Conservation (phyloP, 2,797 vertebrate genomes). For the Falco rusticolus region DNA sequence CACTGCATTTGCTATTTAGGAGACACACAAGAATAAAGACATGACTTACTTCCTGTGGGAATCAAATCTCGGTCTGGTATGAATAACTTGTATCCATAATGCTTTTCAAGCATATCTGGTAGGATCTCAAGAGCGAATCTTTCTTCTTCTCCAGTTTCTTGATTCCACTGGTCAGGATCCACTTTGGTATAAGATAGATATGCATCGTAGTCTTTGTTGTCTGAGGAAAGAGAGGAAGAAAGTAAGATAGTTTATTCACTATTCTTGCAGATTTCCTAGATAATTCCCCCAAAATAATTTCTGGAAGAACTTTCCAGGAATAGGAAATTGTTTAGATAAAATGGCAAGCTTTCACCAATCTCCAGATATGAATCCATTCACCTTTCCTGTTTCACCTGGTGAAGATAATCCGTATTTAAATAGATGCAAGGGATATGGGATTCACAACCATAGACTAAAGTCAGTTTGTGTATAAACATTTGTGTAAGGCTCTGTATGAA, state of each 20-base stretch:
- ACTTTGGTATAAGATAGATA: slow-evolving; percentile 99
- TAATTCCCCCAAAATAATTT: neutral
- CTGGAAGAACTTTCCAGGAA: neutral
- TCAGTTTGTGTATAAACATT: neutral
- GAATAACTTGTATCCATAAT: slow-evolving; percentile 98
- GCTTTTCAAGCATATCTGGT: slow-evolving; percentile 97
- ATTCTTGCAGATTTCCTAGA: neutral
- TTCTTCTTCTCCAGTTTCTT: slow-evolving; percentile 96
- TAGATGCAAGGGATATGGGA: neutral
- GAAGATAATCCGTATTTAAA: neutral
- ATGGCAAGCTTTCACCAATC: neutral
- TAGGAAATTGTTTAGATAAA: neutral
- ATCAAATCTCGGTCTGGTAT: slow-evolving; percentile 99
- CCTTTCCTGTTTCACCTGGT: neutral
- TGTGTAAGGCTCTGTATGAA: neutral
- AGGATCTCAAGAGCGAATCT: slow-evolving; percentile 97
- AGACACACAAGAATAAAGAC: neutral
- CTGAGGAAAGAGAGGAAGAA: slow-evolving; percentile 49
- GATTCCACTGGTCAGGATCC: slow-evolving; percentile 98
- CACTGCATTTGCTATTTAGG: neutral
- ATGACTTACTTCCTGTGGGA: slow-evolving; percentile 96
- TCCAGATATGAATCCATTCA: neutral
- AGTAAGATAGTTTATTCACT: neutral
- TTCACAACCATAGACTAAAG: neutral
- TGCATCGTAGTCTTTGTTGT: slow-evolving; percentile 94